Base-by-base conservation (phyloP, 2,113 vertebrate genomes). In the Deroptyus accipitrinus region DNA sequence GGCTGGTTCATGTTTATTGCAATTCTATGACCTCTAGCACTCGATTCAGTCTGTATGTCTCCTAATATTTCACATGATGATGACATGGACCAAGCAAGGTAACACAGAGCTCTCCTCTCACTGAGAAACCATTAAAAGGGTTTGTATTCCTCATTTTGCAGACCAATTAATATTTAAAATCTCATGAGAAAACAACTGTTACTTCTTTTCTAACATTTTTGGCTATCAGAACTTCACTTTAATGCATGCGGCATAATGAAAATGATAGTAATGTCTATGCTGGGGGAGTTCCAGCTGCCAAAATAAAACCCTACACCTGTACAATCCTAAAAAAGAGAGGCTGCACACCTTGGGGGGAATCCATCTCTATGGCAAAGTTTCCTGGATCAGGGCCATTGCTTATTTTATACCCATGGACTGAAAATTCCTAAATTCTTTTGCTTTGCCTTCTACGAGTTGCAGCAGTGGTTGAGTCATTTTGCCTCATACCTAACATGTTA, bases 401-500 rank as follows among this genome's bases (percentile, higher is more conserved):
- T 94, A 64, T 92, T 88, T 94, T 95, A 90, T 83, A 94, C 73
- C 88, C 82, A 84, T 16, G 23, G 73, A 82, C 76, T 78, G 83
- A 94, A 94, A 94, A 92, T 83, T 94, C 93, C 83, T 66, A 39
- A 92, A 79, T 95, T 85, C 49, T 81, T 95, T 70, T 88, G 39
- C 57, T 93, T 83, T 88, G 92, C 63, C 55, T 92, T 96, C 80
- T 81, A 13, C 3, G 27, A 88, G 79, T 62, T 86, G 81, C 64
- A 84, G 94, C 72, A 85, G 70, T 28, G 30, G 39, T 85, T 96
- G 86, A 97, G 37, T 96, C 94, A 95, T 91, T 87, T 92, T 83
- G 82, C 84, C 68, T 95, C 94, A 92, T 96, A 91, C 88, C 94
- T 92, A 93, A 87, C 77, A 49, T 93, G 89, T 84, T 76, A 92